Conservation (phyloP, 1,140 invertebrate genomes). For the Papilio machaon region DNA sequence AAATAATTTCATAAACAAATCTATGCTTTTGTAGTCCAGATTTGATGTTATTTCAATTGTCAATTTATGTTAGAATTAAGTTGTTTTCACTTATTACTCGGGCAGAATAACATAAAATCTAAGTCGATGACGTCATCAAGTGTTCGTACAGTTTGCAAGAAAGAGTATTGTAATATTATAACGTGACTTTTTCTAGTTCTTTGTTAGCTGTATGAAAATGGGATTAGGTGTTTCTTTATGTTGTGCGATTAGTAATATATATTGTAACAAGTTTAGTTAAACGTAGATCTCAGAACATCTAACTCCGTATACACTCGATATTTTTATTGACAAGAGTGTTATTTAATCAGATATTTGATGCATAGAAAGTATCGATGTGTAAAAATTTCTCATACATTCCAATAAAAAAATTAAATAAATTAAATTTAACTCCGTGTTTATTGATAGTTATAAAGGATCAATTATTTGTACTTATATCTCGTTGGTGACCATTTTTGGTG, state of each 20-base stretch:
- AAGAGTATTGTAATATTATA: background rate
- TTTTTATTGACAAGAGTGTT: conserved; percentile 6
- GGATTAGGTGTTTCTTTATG: background rate
- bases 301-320: background rate
- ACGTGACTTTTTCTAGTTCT: background rate
- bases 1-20: conserved; percentile 26
- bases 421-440: conserved; percentile 52
- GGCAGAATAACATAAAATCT: background rate
- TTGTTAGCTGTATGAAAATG: background rate
- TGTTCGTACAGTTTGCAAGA: background rate
- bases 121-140: background rate
- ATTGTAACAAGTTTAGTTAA: conserved; percentile 11
- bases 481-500: conserved; percentile 42
- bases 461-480: conserved; percentile 74
- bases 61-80: background rate
- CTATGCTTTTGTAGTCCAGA: conserved; percentile 12
- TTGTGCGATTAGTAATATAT: background rate
- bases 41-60: background rate
- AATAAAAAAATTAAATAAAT: conserved; percentile 47
- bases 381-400: conserved; percentile 61
- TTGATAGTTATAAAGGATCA: conserved; percentile 67
- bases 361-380: conserved; percentile 27
- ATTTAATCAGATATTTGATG: conserved; percentile 20
- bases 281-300: background rate
- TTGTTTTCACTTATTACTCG: background rate